Percentiles rank a stretch among this genome's conserved stretches.
Evolutionary conservation across 2,113 vertebrate genomes (phyloP).

Genomic region (Clarias magur): DNA sequence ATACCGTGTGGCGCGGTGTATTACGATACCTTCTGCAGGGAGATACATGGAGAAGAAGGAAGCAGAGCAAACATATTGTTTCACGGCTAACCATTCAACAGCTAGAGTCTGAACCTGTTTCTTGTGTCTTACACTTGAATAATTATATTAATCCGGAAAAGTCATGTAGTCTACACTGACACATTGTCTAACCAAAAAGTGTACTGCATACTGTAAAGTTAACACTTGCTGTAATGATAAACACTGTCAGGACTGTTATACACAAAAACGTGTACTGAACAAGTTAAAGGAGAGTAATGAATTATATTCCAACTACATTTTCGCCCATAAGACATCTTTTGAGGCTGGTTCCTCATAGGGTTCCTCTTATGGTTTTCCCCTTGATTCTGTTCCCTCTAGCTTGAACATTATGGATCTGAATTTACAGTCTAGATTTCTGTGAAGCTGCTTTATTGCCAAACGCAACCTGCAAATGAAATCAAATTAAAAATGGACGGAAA

Average conservation of each 20-base stretch:
- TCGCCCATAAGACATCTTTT: neutral
- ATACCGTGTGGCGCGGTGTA: slow-evolving; percentile 32
- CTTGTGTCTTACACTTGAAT: neutral
- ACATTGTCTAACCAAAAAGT: neutral
- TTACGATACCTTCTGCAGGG: slow-evolving; percentile 31
- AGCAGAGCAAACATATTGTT: slow-evolving; percentile 10
- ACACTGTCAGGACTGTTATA: neutral
- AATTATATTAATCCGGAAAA: neutral
- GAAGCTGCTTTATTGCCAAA: neutral
- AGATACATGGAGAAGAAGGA: slow-evolving; percentile 24
- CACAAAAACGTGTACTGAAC: neutral
- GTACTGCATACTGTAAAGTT: neutral
- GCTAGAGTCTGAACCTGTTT: slow-evolving; percentile 24
- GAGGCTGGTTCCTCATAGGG: neutral
- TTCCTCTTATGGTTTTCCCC: no score
- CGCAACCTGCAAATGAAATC: neutral
- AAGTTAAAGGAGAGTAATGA: neutral
- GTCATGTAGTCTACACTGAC: neutral
- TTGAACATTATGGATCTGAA: neutral
- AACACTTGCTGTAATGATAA: neutral
- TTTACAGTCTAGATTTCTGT: neutral
- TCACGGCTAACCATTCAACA: neutral
- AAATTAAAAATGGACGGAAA: neutral
- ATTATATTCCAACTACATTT: neutral
- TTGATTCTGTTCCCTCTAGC: neutral